Percentiles rank a stretch among this genome's conserved stretches.
Evolutionary conservation across 2,888 invertebrate genomes (phyloP).

Genomic region (Teleogryllus oceanicus): DNA sequence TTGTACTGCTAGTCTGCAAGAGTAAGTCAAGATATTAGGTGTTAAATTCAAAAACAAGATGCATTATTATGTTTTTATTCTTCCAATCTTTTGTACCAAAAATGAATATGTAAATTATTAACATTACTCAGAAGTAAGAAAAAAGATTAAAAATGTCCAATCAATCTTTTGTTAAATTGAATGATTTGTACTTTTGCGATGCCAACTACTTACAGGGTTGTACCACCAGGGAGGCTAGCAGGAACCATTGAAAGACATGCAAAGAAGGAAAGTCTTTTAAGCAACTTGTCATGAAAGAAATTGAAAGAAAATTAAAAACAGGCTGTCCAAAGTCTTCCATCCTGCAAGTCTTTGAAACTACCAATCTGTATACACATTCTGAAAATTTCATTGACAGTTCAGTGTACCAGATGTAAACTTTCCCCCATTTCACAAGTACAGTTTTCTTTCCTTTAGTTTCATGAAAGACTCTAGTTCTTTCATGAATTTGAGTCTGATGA

Average conservation of each 20-base stretch:
- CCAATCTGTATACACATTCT: no score
- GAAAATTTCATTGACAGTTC: no score
- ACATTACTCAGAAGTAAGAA: background rate
- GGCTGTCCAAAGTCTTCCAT: background rate
- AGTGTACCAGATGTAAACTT: no score
- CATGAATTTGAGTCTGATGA: no score
- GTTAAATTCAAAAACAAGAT: conserved; percentile 29
- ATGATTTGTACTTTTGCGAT: background rate
- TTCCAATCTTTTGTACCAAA: background rate
- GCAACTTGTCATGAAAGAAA: background rate
- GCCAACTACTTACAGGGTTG: conserved; percentile 75
- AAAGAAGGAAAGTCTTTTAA: conserved; percentile 37
- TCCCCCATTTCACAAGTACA: no score
- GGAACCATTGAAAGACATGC: conserved; percentile 40
- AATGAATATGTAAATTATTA: no score
- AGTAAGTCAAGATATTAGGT: background rate
- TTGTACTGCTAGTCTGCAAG: conserved; percentile 74
- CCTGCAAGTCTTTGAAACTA: no score
- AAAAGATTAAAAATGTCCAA: background rate
- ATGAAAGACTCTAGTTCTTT: no score
- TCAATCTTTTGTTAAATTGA: background rate
- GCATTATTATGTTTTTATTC: background rate
- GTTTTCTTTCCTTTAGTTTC: no score
- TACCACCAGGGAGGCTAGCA: conserved; percentile 88
- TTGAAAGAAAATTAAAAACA: background rate